Percentiles rank a stretch among this genome's conserved stretches.
These are phyloP conservation scores for Menura novaehollandiae DNA, from an alignment of 2,113 vertebrate genomes.

Conservation along the genomic window DNA sequence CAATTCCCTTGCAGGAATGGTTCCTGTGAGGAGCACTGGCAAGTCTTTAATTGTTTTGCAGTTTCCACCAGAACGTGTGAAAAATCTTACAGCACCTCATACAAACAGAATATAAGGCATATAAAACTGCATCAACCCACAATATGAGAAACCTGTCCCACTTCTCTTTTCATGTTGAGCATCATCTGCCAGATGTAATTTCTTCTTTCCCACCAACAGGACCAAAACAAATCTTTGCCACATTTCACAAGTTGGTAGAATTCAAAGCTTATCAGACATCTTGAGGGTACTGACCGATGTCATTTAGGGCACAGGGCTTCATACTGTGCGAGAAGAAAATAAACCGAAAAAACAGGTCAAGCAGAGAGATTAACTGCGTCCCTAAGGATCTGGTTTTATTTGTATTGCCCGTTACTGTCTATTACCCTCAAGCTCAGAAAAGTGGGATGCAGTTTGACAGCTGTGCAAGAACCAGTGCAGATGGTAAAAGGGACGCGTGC, in stretches of 20 bases:
- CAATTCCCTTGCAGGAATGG: not conserved
- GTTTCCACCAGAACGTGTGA: not conserved
- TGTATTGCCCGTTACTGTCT: not conserved
- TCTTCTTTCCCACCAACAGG: not conserved
- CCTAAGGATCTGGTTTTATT: not conserved
- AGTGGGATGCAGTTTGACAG: not conserved
- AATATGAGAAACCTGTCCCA: not conserved
- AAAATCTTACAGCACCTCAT: not conserved
- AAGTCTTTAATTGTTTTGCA: not conserved
- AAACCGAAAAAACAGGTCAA: not conserved
- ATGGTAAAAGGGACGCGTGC: fast-evolving
- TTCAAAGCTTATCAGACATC: not conserved
- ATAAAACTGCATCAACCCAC: not conserved
- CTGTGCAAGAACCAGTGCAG: not conserved
- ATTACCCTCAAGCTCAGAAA: not conserved
- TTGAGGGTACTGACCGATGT: fast-evolving
- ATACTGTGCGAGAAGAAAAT: not conserved
- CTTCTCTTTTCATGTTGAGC: constrained; percentile 5
- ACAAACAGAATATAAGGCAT: not conserved
- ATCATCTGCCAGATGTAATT: not conserved
- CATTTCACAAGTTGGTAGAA: not conserved
- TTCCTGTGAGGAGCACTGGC: not conserved
- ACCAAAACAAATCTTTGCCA: not conserved
- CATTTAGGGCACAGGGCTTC: not conserved
- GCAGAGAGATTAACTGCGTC: not conserved